Base-by-base conservation (phyloP, 2,113 vertebrate species). In the Chunga burmeisteri region DNA sequence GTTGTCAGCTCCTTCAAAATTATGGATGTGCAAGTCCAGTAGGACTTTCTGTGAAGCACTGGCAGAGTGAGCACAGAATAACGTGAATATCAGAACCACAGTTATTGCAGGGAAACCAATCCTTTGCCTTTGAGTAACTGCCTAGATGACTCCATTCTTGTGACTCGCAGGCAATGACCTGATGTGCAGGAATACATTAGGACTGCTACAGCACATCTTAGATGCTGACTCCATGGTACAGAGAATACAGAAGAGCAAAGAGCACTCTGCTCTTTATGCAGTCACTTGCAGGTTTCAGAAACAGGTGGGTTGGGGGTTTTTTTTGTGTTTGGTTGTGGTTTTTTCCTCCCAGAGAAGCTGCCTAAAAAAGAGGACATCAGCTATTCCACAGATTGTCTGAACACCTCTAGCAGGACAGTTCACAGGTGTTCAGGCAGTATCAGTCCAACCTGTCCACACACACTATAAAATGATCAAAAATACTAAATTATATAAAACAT, bases 121-220 rank as follows among this genome's bases (percentile, higher is more conserved):
- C 56, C 32, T 49, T 46, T 1, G 2, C 40, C 56, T 27, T 8
- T 38, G 12, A 26, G 32, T 5, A 23, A 44, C 55, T 18, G 71
- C 49, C 70, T 10, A 40, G 13, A 16, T 2, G 55, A 55, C n/a
- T 46, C 71, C 30, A 13, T 11, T 29, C 50, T 18, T 10, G 29
- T 4, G 4, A n/a, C 50, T n/a, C 7, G 10, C 16, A 36, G 46
- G 59, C 44, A 21, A 8, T 7, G 42, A 49, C 49, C n/a, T 11
- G 21, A 10, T n/a, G 5, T 1, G 8, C 1, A 40, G 61, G n/a
- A 49, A 66, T 6, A 36, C 1, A 7, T 13, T 17, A 2, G 4
- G 68, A 23, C 49, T n/a, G 63, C 63, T n/a, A 27, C 20, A 58
- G 34, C 70, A 32, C 2, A 1, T 16, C 25, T 75, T 7, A 47